phyloP scores from a whole-genome alignment of 2,113 vertebrate species.

The Stictonetta naevosa region DNA sequence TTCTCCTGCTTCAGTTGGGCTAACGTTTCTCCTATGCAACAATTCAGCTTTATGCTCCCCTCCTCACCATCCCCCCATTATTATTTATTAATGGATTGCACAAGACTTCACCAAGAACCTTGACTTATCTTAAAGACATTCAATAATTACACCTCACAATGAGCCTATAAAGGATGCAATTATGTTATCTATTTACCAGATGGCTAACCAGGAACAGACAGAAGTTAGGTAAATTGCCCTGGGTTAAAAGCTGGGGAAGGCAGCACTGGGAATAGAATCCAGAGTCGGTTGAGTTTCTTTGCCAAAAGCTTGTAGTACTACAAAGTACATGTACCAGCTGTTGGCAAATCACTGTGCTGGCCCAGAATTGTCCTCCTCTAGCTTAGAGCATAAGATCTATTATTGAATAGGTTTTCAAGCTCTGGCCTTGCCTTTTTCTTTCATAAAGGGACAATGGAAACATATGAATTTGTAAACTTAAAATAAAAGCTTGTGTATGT shows the following conservation, averaged over 20 bases:
- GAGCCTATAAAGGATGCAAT: constrained; percentile 43
- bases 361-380: constrained; percentile 36
- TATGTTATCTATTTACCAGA: constrained; percentile 64
- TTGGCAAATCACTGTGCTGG: constrained; percentile 19
- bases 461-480: constrained; percentile 17
- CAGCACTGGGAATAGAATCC: constrained; percentile 53
- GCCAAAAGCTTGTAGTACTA: constrained; percentile 54
- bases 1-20: neutral
- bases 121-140: constrained; percentile 31
- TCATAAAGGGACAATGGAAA: constrained; percentile 43
- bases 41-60: neutral
- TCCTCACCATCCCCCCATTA: neutral
- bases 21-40: neutral
- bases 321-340: constrained; percentile 47
- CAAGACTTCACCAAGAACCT: constrained; percentile 21
- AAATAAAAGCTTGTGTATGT: neutral
- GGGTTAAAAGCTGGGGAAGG: constrained; percentile 50
- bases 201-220: constrained; percentile 58
- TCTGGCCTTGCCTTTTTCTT: constrained; percentile 29
- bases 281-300: constrained; percentile 37
- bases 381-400: constrained; percentile 53
- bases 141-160: constrained; percentile 44
- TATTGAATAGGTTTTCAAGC: constrained; percentile 20
- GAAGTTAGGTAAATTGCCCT: constrained; percentile 63
- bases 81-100: constrained; percentile 51